Evolutionary conservation across 2,113 vertebrate genomes (phyloP).

Genomic region (Phycodurus eques): DNA sequence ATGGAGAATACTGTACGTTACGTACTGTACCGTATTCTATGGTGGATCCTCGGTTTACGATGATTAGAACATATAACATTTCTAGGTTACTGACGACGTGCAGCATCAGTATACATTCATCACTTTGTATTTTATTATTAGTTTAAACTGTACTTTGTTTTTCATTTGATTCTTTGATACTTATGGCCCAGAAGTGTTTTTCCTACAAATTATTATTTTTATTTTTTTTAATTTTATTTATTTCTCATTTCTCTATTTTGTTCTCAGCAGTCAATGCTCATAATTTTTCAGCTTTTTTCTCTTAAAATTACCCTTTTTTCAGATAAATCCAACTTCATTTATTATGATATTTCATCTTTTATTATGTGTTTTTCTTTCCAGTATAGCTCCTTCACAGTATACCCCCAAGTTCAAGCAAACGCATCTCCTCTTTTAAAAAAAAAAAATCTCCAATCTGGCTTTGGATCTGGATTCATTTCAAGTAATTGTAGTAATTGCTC

Average conservation of each 20-base stretch:
- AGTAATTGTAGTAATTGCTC: conserved; percentile 33
- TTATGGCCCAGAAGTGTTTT: neutral
- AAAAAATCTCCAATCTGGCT: conserved; percentile 10
- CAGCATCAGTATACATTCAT: neutral
- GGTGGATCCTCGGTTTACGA: neutral
- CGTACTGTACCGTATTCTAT: conserved; percentile 7
- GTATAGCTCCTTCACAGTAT: neutral
- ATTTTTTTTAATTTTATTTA: no score
- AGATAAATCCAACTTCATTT: neutral
- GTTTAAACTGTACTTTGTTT: neutral
- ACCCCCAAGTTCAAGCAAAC: neutral
- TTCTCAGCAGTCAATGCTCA: no score
- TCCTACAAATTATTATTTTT: no score
- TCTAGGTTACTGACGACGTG: neutral
- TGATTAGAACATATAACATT: neutral
- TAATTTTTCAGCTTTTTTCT: no score
- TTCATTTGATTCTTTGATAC: neutral
- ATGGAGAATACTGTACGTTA: conserved; percentile 7
- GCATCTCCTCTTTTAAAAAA: neutral
- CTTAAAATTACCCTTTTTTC: no score
- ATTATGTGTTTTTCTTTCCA: neutral
- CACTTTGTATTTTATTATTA: no score
- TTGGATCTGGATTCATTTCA: conserved; percentile 17
- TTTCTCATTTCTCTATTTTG: no score
- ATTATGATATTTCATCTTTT: neutral